These are phyloP conservation scores for Eupithecia insigniata DNA, from an alignment of 2,888 invertebrate genomes.

Conservation along the genomic window DNA sequence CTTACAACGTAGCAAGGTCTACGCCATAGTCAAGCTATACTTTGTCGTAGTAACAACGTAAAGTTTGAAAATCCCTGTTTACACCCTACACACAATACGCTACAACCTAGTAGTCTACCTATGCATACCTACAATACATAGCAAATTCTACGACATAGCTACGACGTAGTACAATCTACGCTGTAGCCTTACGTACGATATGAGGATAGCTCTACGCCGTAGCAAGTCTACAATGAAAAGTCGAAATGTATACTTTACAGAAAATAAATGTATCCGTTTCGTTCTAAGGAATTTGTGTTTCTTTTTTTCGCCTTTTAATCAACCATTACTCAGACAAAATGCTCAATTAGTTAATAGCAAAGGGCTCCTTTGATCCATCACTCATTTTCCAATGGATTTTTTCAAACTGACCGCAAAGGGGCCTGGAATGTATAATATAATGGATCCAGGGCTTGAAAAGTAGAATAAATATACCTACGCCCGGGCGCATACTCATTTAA, in stretches of 20 bases:
- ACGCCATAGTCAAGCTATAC: no score
- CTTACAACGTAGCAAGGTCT: no score
- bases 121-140: not conserved
- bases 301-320: not conserved
- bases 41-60: no score
- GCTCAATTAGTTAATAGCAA: not conserved
- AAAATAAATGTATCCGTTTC: not conserved
- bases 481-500: no score
- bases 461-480: no score
- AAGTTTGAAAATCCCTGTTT: no score
- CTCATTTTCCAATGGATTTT: slow-evolving; percentile 38
- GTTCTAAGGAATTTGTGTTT: not conserved
- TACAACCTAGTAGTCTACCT: no score
- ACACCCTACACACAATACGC: no score
- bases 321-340: not conserved
- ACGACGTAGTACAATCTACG: not conserved
- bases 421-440: slow-evolving; percentile 18
- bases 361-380: slow-evolving; percentile 25
- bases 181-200: not conserved
- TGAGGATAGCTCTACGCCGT: not conserved
- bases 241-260: not conserved
- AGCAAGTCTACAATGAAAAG: not conserved
- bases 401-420: slow-evolving; percentile 40
- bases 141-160: not conserved
- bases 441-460: not conserved